These are phyloP conservation scores for Drosophila kikkawai DNA, from an alignment of 1,140 invertebrate species.

Conservation along the genomic window DNA sequence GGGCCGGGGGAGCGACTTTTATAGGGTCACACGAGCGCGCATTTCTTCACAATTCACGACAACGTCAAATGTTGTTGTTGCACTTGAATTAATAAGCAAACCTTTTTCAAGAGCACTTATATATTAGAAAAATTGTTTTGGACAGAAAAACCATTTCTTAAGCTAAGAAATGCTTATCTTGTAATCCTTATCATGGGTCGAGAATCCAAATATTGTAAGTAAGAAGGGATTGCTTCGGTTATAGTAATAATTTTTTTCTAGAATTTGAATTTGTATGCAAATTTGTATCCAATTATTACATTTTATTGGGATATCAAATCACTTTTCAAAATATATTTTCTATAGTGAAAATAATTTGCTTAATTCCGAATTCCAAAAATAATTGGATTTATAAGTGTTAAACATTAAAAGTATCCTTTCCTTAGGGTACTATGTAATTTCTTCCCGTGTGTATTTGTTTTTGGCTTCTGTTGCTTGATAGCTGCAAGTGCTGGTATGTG, in stretches of 20 bases:
- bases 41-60: slow-evolving; percentile 80
- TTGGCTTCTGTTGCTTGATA: slow-evolving; percentile 57
- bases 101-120: not conserved
- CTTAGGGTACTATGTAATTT: not conserved
- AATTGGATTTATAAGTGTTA: too few relatives aligned
- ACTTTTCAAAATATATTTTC: too few relatives aligned
- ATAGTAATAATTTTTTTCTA: not conserved
- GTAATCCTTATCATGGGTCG: too few relatives aligned
- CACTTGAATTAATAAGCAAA: not conserved
- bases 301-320: too few relatives aligned
- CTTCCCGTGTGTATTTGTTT: slow-evolving; percentile 17
- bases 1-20: slow-evolving; percentile 29
- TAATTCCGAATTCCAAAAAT: too few relatives aligned
- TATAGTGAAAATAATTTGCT: too few relatives aligned
- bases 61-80: slow-evolving; percentile 37
- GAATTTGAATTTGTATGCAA: too few relatives aligned
- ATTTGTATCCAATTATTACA: too few relatives aligned
- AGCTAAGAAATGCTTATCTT: not conserved
- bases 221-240: not conserved
- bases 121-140: too few relatives aligned
- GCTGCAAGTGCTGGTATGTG: slow-evolving; percentile 29
- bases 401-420: too few relatives aligned
- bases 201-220: not conserved
- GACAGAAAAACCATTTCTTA: too few relatives aligned
- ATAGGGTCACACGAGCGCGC: slow-evolving; percentile 79